phyloP scores from a whole-genome alignment of 1,140 invertebrate genomes.

The Drosophila paulistorum region DNA sequence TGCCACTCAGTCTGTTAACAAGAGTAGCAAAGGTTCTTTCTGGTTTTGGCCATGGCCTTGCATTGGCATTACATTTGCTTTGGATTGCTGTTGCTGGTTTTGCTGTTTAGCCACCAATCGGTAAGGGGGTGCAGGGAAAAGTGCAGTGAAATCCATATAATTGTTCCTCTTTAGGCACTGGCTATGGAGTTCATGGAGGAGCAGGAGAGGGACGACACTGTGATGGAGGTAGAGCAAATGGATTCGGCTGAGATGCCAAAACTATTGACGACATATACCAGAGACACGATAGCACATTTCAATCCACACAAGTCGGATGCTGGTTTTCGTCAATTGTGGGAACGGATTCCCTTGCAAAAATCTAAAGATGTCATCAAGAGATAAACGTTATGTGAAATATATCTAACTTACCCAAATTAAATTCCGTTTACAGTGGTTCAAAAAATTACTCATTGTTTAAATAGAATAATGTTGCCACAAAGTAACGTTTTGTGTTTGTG shows the following conservation, averaged over 20 bases:
- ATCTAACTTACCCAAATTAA: neutral
- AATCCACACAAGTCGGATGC: constrained; percentile 59
- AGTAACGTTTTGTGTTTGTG: neutral
- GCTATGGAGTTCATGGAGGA: constrained; percentile 65
- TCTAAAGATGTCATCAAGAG: constrained; percentile 59
- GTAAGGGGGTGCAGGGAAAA: too few species aligned
- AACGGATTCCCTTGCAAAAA: constrained; percentile 56
- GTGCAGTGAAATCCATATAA: neutral
- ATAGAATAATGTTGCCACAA: neutral
- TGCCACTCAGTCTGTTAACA: constrained; percentile 1
- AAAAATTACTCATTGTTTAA: too few species aligned
- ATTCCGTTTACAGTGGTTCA: too few species aligned
- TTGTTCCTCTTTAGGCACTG: neutral
- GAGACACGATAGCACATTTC: constrained; percentile 61
- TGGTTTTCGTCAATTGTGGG: constrained; percentile 58
- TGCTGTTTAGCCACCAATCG: neutral
- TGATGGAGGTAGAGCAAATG: constrained; percentile 1
- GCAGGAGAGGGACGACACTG: constrained; percentile 22
- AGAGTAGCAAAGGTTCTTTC: neutral
- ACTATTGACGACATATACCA: constrained; percentile 48
- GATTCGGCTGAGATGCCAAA: constrained; percentile 55
- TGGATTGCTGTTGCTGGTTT: neutral
- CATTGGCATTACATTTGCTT: neutral
- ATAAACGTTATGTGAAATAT: neutral
- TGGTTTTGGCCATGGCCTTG: constrained; percentile 24